Conservation (phyloP, 2,888 invertebrate genomes). For the Eurytoma adleriae region DNA sequence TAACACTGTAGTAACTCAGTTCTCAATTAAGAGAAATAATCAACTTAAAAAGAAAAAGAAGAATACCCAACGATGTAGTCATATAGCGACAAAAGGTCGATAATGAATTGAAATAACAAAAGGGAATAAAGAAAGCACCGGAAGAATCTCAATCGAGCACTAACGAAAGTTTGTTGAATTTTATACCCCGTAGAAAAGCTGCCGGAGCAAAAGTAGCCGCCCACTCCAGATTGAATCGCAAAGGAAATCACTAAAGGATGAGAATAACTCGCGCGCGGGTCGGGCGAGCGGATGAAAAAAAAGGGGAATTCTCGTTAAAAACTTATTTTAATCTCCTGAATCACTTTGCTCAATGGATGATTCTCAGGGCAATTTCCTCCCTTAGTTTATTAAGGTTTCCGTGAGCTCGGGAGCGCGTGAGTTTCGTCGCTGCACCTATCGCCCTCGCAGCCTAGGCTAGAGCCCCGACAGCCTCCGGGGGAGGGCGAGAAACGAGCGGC, state of each 20-base stretch:
- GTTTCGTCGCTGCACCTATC: slow-evolving; percentile 13
- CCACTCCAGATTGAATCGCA: too few species aligned
- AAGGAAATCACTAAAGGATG: too few species aligned
- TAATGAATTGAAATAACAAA: too few species aligned
- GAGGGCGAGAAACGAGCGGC: slow-evolving; percentile 1
- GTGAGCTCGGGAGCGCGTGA: not conserved
- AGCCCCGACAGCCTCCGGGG: not conserved
- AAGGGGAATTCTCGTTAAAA: slow-evolving; percentile 2
- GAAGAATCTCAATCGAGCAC: too few species aligned
- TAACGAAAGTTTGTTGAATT: too few species aligned
- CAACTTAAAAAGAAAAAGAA: too few species aligned
- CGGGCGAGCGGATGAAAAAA: not conserved
- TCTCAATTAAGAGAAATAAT: too few species aligned
- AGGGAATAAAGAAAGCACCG: too few species aligned
- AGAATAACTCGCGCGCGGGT: not conserved
- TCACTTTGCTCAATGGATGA: slow-evolving; percentile 28
- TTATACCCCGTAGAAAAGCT: not conserved
- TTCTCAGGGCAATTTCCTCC: slow-evolving; percentile 30
- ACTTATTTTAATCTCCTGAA: slow-evolving; percentile 40
- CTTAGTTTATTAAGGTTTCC: slow-evolving; percentile 15
- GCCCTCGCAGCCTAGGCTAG: not conserved
- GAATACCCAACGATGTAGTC: too few species aligned
- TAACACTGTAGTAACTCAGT: too few species aligned
- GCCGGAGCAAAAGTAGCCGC: not conserved
- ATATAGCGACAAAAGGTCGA: too few species aligned